Base-by-base conservation (phyloP, 1,140 invertebrate species). In the Telenomus remus region DNA sequence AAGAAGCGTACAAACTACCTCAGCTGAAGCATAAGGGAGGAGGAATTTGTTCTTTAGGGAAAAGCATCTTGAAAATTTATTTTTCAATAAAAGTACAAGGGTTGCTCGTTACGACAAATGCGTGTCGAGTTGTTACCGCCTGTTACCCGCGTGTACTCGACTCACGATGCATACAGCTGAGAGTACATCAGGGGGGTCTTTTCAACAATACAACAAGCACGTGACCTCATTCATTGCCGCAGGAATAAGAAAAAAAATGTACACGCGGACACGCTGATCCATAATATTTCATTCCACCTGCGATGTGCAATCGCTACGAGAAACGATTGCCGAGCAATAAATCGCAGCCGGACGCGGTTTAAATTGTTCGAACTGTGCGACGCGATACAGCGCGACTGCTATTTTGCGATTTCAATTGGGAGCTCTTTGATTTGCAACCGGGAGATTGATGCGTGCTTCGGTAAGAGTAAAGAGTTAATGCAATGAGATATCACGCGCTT, bases 31-130 rank as follows among this genome's bases (percentile, higher is more conserved):
- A 50, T 34, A 50, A 54, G 12, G 1, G 34, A 43, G 13, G 4
- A 14, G 13, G 47, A 63, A 57, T 39, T 46, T 49, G 49, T 69
- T 59, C 27, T 8, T 44, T 51, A n/a, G n/a, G 19, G 6, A 27
- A 48, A 34, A 14, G 12, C 39, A 49, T 42, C 9, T 53, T 42
- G 19, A 39, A 54, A 12, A 56, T 60, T 69, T 34, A 51, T 37
- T 70, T 76, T 79, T 72, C 19, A 78, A 72, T 69, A 72, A 55
- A 63, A 61, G 54, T 57, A 64, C 63, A 70, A 70, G 78, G 70
- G 66, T 57, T 55, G 73, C 80, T 82, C 77, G 80, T 80, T 81
- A 80, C 80, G 76, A 79, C 72, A 77, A 39, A 80, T 81, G 61
- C 75, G 55, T 78, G 61, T 9, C 55, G 46, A 78, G 73, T 66